These are phyloP conservation scores for Urechis unicinctus DNA, from an alignment of 2,888 invertebrate species.

Conservation along the genomic window DNA sequence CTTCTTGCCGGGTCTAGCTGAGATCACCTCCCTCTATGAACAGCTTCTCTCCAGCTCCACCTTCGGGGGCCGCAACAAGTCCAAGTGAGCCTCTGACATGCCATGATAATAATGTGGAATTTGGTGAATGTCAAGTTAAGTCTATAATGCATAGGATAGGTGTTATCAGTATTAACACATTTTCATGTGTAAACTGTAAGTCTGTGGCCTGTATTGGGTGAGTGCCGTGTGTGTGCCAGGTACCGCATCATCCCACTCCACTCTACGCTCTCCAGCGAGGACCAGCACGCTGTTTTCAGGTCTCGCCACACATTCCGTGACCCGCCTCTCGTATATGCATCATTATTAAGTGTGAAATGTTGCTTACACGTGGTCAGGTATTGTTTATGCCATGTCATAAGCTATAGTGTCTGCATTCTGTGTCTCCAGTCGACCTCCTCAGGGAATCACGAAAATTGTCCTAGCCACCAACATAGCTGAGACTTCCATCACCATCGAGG, in stretches of 20 bases:
- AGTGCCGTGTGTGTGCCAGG: constrained; percentile 53
- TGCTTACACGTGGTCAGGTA: too few species aligned
- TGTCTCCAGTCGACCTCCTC: constrained; percentile 56
- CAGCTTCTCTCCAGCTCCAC: constrained; percentile 26
- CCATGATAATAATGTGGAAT: too few species aligned
- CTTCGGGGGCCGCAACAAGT: constrained; percentile 29
- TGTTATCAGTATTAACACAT: too few species aligned
- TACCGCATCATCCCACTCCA: constrained; percentile 72
- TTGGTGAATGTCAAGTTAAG: neutral
- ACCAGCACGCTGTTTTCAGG: constrained; percentile 72
- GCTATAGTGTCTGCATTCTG: neutral
- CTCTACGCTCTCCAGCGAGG: constrained; percentile 75
- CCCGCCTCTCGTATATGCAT: too few species aligned
- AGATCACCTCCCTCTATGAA: constrained; percentile 48
- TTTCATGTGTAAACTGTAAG: too few species aligned
- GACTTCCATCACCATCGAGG: constrained; percentile 91
- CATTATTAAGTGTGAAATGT: too few species aligned
- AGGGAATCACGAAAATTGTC: constrained; percentile 60
- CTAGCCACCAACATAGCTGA: constrained; percentile 90
- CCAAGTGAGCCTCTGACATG: constrained; percentile 22
- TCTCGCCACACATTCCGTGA: neutral
- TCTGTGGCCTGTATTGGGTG: too few species aligned
- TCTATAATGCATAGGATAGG: too few species aligned
- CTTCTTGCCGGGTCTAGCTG: constrained; percentile 70
- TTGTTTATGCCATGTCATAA: neutral